A percentile compares a stretch with the other conserved stretches of the same genome.
Evolutionary conservation across 37 sponge, comb jelly and placozoan species (phyloP).

Genomic region (Lycopodina hypogea): DNA sequence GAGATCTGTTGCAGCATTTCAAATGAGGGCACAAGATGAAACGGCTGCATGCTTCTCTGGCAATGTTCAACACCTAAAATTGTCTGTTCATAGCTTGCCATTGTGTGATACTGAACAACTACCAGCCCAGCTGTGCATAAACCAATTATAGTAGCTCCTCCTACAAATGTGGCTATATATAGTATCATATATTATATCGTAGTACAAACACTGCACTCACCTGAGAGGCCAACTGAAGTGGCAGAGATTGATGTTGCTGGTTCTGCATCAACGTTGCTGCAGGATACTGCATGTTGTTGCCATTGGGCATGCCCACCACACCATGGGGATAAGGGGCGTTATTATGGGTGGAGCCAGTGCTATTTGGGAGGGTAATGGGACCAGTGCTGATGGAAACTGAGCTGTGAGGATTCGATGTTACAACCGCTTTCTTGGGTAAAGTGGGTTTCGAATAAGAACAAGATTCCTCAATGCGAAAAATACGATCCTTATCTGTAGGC

Average conservation of each 20-base stretch:
- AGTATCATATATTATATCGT: no score
- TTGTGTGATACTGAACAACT: no score
- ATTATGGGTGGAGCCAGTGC: neutral
- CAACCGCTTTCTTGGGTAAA: neutral
- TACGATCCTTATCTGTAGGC: slow-evolving; percentile 23
- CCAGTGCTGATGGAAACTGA: neutral
- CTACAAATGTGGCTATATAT: no score
- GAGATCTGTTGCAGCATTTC: no score
- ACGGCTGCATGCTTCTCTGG: no score
- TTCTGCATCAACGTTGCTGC: neutral
- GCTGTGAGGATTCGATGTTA: neutral
- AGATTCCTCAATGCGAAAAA: slow-evolving; percentile 31
- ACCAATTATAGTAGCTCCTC: no score
- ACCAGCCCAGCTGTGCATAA: no score
- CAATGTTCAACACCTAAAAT: no score
- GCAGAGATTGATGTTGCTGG: neutral
- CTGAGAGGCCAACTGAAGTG: neutral
- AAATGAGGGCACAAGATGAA: no score
- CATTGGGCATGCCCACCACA: neutral
- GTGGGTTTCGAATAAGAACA: neutral
- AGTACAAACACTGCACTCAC: no score
- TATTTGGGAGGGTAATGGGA: neutral
- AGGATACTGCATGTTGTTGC: no score
- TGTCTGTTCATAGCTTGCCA: no score
- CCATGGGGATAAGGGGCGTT: neutral